Evolutionary conservation across 2,888 invertebrate species (phyloP), one percentile per base, ranked within the genome.

Genomic region (Alloplasta piceator): DNA sequence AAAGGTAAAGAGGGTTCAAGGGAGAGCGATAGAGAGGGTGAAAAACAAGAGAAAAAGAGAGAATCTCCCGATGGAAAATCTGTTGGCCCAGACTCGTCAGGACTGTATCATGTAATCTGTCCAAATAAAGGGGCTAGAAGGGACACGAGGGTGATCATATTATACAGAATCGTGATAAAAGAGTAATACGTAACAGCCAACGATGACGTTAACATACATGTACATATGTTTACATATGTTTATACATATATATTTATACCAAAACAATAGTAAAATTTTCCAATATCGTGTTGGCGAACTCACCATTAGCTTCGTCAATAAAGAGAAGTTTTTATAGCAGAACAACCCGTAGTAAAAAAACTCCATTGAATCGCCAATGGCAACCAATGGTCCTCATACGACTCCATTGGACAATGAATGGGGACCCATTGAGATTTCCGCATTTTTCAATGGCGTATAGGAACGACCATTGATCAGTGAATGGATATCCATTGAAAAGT

Each of bases 211-310:
- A 3, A 39, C 5, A 12, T 41, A 38, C 48, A 10, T 71, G 14
- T 5, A 6, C 7, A 38, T 12, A n/a, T n/a, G n/a, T n/a, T n/a
- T n/a, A n/a, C n/a, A n/a, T n/a, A n/a, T n/a, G n/a, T n/a, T n/a
- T n/a, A n/a, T 46, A 48, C 10, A 52, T 6, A 52, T 12, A 52
- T 6, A 52, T 12, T n/a, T 52, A 14, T 12, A 26, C 26, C 26
- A 26, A 52, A 36, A 36, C n/a, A 1, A 63, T 74, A 56, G 68
- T 68, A 61, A 73, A 41, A 73, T 80, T 73, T 68, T 64, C 58
- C 52, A 55, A 52, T 58, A 58, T 48, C 52, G 60, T 64, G 58
- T 73, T 66, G 64, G 70, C 63, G 10, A 64, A 73, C 70, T 71
- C 71, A 38, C 26, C 36, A 48, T 72, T 39, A 67, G 72, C n/a